These are phyloP conservation scores for Pungitius pungitius DNA, from an alignment of 2,113 vertebrate species.

Conservation along the genomic window DNA sequence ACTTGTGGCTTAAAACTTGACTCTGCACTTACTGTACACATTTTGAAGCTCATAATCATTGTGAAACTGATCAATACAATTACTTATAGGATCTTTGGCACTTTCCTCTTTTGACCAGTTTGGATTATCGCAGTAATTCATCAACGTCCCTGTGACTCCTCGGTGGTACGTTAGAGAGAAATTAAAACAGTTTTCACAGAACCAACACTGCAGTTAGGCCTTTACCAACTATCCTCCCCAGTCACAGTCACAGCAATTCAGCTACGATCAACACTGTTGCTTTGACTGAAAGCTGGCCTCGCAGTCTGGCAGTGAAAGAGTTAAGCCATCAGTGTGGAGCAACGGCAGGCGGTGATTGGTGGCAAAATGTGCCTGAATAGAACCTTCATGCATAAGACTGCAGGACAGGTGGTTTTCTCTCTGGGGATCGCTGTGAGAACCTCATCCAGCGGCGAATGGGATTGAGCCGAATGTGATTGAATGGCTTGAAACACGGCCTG, in stretches of 20 bases:
- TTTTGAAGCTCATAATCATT: not conserved
- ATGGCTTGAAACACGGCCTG: conserved; percentile 54
- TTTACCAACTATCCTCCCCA: conserved; percentile 18
- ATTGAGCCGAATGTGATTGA: conserved; percentile 60
- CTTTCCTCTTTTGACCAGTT: conserved; percentile 29
- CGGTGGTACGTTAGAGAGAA: conserved; percentile 33
- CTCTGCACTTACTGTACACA: not conserved
- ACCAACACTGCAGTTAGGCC: conserved; percentile 27
- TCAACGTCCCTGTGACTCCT: conserved; percentile 47
- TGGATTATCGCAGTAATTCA: conserved; percentile 49
- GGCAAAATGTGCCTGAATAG: conserved; percentile 55
- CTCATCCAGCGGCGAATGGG: conserved; percentile 59
- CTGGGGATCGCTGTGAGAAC: conserved; percentile 46
- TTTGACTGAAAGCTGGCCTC: conserved; percentile 20
- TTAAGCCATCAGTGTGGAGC: conserved; percentile 47
- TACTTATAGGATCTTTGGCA: conserved; percentile 10
- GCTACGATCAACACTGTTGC: not conserved
- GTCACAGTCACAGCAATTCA: conserved; percentile 12
- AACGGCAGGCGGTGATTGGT: conserved; percentile 43
- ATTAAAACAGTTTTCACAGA: conserved; percentile 55
- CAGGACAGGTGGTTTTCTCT: conserved; percentile 61
- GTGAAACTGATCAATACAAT: conserved; percentile 13
- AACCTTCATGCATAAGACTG: conserved; percentile 56
- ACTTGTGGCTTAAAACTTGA: not conserved
- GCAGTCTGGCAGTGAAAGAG: conserved; percentile 34